phyloP scores from a whole-genome alignment of 2,797 vertebrate genomes.

The Lutjanus argentimaculatus region DNA sequence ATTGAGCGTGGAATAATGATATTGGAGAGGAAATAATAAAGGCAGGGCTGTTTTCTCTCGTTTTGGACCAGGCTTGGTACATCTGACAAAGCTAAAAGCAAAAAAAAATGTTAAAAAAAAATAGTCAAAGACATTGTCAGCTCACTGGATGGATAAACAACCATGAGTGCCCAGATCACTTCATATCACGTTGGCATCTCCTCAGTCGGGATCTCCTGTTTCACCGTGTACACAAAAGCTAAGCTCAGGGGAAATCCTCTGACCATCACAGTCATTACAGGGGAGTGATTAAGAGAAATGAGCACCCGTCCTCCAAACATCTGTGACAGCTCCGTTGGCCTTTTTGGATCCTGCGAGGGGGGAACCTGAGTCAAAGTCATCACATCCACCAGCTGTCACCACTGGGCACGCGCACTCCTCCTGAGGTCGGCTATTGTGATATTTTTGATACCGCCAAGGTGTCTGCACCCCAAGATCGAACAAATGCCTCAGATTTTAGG shows the following conservation, averaged over 20 bases:
- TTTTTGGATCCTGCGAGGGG: slow-evolving; percentile 47
- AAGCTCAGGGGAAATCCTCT: slow-evolving; percentile 52
- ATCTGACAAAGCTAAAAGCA: background rate
- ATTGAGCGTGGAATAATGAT: background rate
- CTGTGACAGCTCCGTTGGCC: slow-evolving; percentile 60
- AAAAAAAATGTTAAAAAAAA: background rate
- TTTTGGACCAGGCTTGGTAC: background rate
- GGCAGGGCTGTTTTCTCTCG: background rate
- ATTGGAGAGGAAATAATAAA: background rate
- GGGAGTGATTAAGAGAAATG: slow-evolving; percentile 67
- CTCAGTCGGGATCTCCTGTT: slow-evolving; percentile 12
- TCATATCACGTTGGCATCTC: background rate
- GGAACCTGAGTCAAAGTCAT: slow-evolving; percentile 67
- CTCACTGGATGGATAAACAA: background rate
- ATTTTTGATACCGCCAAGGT: background rate
- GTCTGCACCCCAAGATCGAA: background rate
- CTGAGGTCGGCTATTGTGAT: background rate
- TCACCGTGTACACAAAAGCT: background rate
- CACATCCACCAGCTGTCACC: slow-evolving; percentile 66
- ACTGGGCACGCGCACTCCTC: slow-evolving; percentile 8
- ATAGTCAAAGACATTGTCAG: background rate
- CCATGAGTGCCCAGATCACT: background rate
- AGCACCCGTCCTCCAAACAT: slow-evolving; percentile 58
- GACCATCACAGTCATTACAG: slow-evolving; percentile 59
- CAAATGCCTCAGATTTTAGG: slow-evolving; percentile 13